Evolutionary conservation across 2,797 vertebrate genomes (phyloP).

Genomic region (Octomys mimax): DNA sequence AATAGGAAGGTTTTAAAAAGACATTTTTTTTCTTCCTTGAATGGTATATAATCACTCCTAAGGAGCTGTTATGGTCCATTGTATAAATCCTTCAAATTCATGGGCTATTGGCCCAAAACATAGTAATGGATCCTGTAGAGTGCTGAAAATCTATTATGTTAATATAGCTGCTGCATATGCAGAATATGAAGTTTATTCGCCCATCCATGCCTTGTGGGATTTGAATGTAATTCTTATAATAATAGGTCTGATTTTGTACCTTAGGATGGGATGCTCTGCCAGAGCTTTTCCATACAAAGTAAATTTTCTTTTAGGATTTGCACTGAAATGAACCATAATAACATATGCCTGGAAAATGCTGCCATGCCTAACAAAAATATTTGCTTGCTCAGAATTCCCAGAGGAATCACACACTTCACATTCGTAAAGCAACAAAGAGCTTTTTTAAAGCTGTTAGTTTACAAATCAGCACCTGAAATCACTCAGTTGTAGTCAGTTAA

Average conservation of each 20-base stretch:
- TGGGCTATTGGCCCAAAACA: constrained; percentile 85
- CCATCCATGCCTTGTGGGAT: constrained; percentile 58
- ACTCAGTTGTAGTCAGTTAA: constrained; percentile 69
- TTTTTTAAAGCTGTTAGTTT: constrained; percentile 77
- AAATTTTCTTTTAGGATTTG: constrained; percentile 56
- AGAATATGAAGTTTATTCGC: constrained; percentile 77
- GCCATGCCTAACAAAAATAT: constrained; percentile 82
- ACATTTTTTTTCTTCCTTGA: constrained; percentile 83
- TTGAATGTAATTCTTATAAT: constrained; percentile 75
- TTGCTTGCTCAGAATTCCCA: constrained; percentile 83
- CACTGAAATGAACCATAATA: constrained; percentile 65
- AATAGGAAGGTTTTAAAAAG: constrained; percentile 85
- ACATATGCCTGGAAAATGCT: constrained; percentile 72
- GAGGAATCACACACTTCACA: constrained; percentile 77
- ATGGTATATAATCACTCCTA: constrained; percentile 80
- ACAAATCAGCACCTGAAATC: constrained; percentile 79
- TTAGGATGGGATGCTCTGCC: constrained; percentile 31
- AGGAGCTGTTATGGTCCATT: constrained; percentile 83
- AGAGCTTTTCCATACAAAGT: constrained; percentile 40
- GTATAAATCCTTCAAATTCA: constrained; percentile 85
- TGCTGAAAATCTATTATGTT: constrained; percentile 82
- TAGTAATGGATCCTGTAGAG: constrained; percentile 77
- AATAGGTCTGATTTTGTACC: constrained; percentile 45
- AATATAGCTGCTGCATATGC: constrained; percentile 77
- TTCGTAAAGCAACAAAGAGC: constrained; percentile 82